Evolutionary conservation across 2,888 invertebrate species (phyloP), one percentile per base, ranked within the genome.

Genomic region (Octodonta nipae): DNA sequence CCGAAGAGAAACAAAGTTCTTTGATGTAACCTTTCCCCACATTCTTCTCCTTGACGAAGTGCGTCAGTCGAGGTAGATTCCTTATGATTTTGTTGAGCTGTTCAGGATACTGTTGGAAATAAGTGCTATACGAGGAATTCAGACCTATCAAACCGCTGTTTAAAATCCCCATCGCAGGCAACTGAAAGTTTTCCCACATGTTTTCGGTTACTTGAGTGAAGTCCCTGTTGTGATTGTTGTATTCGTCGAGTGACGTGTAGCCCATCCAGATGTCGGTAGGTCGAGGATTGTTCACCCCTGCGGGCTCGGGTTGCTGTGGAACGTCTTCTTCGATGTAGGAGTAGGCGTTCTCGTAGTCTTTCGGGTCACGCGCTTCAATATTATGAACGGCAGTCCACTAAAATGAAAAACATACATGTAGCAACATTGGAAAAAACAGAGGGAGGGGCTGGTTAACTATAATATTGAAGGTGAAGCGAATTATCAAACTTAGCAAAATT

Each of bases 381-480:
- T 92, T 89, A 63, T 93, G 92, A 32, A 93, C 77, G 55, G 88
- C 86, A 5, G 88, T 88, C 87, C 88, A 92, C 80, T 85, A 30
- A 31, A 40, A n/a, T n/a, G n/a, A n/a, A n/a, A n/a, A n/a, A n/a
- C n/a, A n/a, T n/a, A 36, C 28, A 16, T 3, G n/a, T n/a, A n/a
- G n/a, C n/a, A n/a, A n/a, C n/a, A n/a, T n/a, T n/a, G n/a, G n/a
- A n/a, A n/a, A n/a, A n/a, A n/a, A n/a, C n/a, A n/a, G n/a, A n/a
- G n/a, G n/a, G n/a, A n/a, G n/a, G n/a, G n/a, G n/a, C n/a, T n/a
- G n/a, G n/a, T n/a, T n/a, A n/a, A n/a, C n/a, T n/a, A n/a, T n/a
- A n/a, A n/a, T n/a, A n/a, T n/a, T n/a, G n/a, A n/a, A n/a, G n/a
- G n/a, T n/a, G n/a, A n/a, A n/a, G n/a, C n/a, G n/a, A n/a, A n/a